Evolutionary conservation across 2,888 invertebrate genomes (phyloP), one percentile per base, ranked within the genome.

Genomic region (Perithous albicinctus): DNA sequence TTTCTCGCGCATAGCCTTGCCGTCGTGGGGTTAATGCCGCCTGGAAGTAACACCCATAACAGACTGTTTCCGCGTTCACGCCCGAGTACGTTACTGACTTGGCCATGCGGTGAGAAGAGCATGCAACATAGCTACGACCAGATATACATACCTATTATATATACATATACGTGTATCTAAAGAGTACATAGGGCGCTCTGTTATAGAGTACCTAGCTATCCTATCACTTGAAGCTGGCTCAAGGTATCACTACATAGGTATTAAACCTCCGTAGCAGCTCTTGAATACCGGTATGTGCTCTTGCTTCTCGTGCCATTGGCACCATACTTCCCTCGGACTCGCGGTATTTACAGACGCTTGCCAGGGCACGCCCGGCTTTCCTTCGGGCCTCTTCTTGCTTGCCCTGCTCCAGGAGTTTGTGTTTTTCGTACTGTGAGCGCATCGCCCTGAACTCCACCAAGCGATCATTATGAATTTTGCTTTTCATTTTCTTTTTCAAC

Each of bases 1-100:
- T 63, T 54, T 56, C 20, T 70, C 43, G 64, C 43, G 46, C 15
- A 12, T 56, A 67, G 64, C 54, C 67, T 66, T 73, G 32, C 48
- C 61, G 70, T 69, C 82, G 70, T 67, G 70, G 72, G 75, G 78
- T 51, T 75, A 77, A 67, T 79, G 46, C 73, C 70, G 81, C 78
- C 61, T 80, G 79, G 76, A 84, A 83, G 82, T 82, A 83, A 81
- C 80, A 80, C 80, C 74, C 81, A 74, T 84, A 85, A 81, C 80
- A 80, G 79, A 81, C 74, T 83, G 85, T 87, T 88, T 88, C 87
- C 87, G 87, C 84, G 85, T 88, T 86, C 85, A 86, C 86, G 86
- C 85, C 84, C 86, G 86, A 85, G 86, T 85, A 86, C 83, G 81
- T 85, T 85, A 86, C 80, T 80, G 74, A 56, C 79, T 73, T 81